Conservation (phyloP, 2,888 invertebrate species). For the Ptilodon capucinus region DNA sequence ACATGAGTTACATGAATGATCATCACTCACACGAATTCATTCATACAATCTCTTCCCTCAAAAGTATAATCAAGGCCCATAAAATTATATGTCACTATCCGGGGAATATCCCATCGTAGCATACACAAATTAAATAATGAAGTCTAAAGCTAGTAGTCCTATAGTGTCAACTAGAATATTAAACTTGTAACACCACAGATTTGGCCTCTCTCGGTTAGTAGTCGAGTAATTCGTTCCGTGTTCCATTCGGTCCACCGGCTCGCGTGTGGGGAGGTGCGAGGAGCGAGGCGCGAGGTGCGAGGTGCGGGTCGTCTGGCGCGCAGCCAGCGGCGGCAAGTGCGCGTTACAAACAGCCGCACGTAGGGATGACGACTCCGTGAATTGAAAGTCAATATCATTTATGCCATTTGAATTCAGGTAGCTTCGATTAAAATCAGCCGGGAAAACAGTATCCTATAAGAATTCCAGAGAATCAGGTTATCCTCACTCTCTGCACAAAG, state of each 20-base stretch:
- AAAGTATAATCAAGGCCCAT: too few species aligned
- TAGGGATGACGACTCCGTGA: neutral
- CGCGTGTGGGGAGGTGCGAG: neutral
- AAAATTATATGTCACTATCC: too few species aligned
- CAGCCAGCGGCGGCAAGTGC: neutral
- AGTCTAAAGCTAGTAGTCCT: too few species aligned
- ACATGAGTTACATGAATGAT: too few species aligned
- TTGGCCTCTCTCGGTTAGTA: neutral
- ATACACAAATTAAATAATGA: too few species aligned
- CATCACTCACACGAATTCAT: too few species aligned
- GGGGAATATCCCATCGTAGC: too few species aligned
- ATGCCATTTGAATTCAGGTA: neutral
- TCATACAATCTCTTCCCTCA: too few species aligned
- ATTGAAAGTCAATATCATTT: neutral
- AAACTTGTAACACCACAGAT: constrained; percentile 10
- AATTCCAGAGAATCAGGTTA: too few species aligned
- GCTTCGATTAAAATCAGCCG: neutral
- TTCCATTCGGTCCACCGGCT: neutral
- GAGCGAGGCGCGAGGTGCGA: neutral
- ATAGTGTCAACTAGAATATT: too few species aligned
- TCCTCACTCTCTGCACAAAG: too few species aligned
- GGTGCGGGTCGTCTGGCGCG: neutral
- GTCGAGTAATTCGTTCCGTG: neutral
- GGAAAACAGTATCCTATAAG: too few species aligned
- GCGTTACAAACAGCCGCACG: neutral